Evolutionary conservation across 1,140 invertebrate species (phyloP), one percentile per base, ranked within the genome.

Genomic region (Hermetia illucens): DNA sequence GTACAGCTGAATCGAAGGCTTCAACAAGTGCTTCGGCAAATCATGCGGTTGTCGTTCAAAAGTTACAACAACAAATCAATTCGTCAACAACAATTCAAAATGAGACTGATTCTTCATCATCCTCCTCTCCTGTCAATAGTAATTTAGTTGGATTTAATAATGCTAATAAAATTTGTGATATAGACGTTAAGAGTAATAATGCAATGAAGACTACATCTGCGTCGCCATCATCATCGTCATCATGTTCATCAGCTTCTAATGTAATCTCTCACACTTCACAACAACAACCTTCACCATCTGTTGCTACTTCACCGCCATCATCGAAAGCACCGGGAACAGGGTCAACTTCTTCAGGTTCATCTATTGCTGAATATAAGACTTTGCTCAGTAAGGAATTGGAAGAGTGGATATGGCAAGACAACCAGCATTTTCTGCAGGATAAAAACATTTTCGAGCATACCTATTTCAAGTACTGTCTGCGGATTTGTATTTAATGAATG

Each of bases 371-470:
- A 17, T 10, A 34, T 16, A 3, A 56, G 52, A 40, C 53, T 49
- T 40, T 51, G 44, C 61, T 89, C 1, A 83, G 75, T 37, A 80
- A 82, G 42, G 82, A 86, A 47, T 62, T 90, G 5, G 81, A 87
- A 55, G 77, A 82, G 49, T 91, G 85, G 85, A 90, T 95, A 40
- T 94, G 89, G 89, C 78, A 90, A 48, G 91, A 95, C 59, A 95
- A 94, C 53, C 88, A 85, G 73, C 82, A 90, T 51, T 95, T 94
- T 53, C 67, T 94, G 29, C 83, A 89, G 51, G 90, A 94, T 61
- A 90, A 90, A 58, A 93, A 91, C 61, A 89, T 95, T 47, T 93
- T 94, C 52, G 89, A 94, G 49, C 89, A 93, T 54, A 87, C 84
- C 0, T 94, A 94, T 53, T 94, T 90, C 61, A 83, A 83, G 82